A percentile compares a stretch with the other conserved stretches of the same genome.
phyloP scores from a whole-genome alignment of 1,140 invertebrate genomes.

The Lasaia peninsularis region DNA sequence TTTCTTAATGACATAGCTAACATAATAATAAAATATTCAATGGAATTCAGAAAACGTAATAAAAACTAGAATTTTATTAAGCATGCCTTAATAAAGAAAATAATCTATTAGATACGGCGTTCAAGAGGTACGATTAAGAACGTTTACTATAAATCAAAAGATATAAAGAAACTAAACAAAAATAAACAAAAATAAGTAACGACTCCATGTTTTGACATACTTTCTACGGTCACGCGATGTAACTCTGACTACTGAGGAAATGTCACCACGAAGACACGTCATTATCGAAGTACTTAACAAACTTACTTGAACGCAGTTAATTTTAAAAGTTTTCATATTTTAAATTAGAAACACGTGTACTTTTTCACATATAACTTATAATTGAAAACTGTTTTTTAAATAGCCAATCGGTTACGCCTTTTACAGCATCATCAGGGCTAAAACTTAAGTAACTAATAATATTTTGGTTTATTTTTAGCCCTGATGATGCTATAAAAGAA shows the following conservation, averaged over 20 bases:
- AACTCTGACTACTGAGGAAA: background rate
- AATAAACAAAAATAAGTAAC: conserved; percentile 8
- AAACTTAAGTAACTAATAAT: too few species aligned
- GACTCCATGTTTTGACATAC: background rate
- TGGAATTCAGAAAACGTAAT: background rate
- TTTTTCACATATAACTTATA: too few species aligned
- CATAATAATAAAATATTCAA: background rate
- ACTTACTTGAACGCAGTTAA: too few species aligned
- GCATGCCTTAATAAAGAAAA: background rate
- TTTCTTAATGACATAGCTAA: background rate
- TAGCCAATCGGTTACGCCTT: too few species aligned
- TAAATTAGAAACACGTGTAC: too few species aligned
- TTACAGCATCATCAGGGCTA: too few species aligned
- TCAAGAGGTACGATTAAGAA: background rate
- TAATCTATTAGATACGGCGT: conserved; percentile 4
- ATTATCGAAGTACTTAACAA: background rate
- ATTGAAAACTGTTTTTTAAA: too few species aligned
- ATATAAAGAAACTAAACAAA: conserved; percentile 10
- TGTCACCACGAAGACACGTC: background rate
- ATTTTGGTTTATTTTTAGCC: too few species aligned
- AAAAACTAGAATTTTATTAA: conserved; percentile 6
- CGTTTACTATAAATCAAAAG: conserved; percentile 16
- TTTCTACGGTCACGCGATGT: conserved; percentile 10
- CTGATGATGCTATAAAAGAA: too few species aligned
- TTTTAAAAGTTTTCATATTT: background rate